These are phyloP conservation scores for Tiaroga cobitis DNA, from an alignment of 2,797 vertebrate genomes.

Conservation along the genomic window DNA sequence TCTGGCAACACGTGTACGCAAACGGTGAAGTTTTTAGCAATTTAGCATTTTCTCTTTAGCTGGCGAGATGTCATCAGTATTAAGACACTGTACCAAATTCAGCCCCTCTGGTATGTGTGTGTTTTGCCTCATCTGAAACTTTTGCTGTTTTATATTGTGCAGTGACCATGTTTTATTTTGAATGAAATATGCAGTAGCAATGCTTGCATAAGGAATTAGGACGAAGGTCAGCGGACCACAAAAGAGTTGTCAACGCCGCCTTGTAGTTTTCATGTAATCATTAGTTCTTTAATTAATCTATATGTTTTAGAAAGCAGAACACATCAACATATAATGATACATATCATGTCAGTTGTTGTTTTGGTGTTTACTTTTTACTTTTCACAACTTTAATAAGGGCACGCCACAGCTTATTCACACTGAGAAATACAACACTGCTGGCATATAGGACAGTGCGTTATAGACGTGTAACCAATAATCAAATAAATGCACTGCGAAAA, in stretches of 20 bases:
- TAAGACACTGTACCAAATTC: slow-evolving; percentile 12
- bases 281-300: neutral
- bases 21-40: neutral
- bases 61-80: slow-evolving; percentile 23
- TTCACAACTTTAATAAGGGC: neutral
- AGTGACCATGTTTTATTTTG: neutral
- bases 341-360: neutral
- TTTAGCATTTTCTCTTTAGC: slow-evolving; percentile 7
- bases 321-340: neutral
- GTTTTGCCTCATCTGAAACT: neutral
- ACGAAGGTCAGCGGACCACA: slow-evolving; percentile 19
- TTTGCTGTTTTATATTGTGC: neutral
- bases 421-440: neutral
- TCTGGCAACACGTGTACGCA: neutral
- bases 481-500: neutral
- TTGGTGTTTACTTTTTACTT: neutral
- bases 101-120: slow-evolving; percentile 2
- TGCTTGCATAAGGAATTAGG: neutral
- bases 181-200: neutral
- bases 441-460: neutral
- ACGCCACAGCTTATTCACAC: neutral
- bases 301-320: neutral
- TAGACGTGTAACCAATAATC: neutral
- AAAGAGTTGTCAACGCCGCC: neutral
- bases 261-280: neutral